Evolutionary conservation across 2,888 invertebrate genomes (phyloP).

Genomic region (Euplagia quadripunctaria): DNA sequence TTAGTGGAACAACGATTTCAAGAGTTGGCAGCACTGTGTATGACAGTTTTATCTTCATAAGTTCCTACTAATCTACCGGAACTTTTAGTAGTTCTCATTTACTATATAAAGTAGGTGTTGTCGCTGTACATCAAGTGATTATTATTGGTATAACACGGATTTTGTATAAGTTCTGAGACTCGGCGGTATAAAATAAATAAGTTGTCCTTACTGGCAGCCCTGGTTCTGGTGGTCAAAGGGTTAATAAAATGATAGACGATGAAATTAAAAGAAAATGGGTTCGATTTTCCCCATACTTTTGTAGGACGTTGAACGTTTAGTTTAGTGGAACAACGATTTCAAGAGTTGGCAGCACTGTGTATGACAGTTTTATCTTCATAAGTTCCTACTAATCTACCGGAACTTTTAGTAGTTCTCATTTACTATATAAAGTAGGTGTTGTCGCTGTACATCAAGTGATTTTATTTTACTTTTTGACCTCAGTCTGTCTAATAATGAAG

Average conservation of each 20-base stretch:
- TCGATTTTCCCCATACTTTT: too few relatives aligned
- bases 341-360: background rate
- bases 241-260: too few relatives aligned
- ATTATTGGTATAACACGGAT: too few relatives aligned
- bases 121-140: background rate
- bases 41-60: background rate
- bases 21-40: background rate
- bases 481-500: slow-evolving; percentile 50
- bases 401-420: background rate
- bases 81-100: background rate
- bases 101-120: background rate
- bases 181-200: too few relatives aligned
- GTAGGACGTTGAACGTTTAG: too few relatives aligned
- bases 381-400: background rate
- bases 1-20: background rate
- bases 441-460: background rate
- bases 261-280: too few relatives aligned
- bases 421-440: background rate
- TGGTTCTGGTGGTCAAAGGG: too few relatives aligned
- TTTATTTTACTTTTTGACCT: background rate
- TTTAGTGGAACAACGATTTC: background rate
- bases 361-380: background rate
- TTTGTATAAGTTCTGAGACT: too few relatives aligned
- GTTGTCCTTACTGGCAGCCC: too few relatives aligned
- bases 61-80: background rate